phyloP scores from a whole-genome alignment of 2,888 invertebrate species.

The Ornithoptera alexandrae region DNA sequence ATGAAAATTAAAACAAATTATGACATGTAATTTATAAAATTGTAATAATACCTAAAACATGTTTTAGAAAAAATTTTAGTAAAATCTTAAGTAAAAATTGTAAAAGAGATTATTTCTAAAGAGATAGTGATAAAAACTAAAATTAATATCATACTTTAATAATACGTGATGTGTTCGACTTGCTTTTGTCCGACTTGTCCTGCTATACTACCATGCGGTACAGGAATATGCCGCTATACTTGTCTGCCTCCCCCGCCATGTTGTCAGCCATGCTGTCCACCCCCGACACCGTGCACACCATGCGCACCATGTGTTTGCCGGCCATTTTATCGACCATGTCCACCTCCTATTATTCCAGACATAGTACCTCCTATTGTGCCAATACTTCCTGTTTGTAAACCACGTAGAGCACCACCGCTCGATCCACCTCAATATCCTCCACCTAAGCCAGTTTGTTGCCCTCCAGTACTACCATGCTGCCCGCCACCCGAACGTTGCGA shows the following conservation, averaged over 20 bases:
- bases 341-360: slow-evolving; percentile 65
- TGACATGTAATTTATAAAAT: slow-evolving; percentile 18
- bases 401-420: slow-evolving; percentile 55
- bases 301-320: slow-evolving; percentile 66
- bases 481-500: slow-evolving; percentile 68
- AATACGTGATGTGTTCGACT: slow-evolving; percentile 51
- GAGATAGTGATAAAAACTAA: slow-evolving; percentile 6
- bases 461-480: slow-evolving; percentile 69
- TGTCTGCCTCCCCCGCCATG: slow-evolving; percentile 64
- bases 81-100: slow-evolving; percentile 29
- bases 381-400: slow-evolving; percentile 59
- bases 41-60: slow-evolving; percentile 24
- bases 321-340: slow-evolving; percentile 61
- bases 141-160: background rate
- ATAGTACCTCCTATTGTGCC: slow-evolving; percentile 69
- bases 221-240: slow-evolving; percentile 50
- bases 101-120: slow-evolving; percentile 9
- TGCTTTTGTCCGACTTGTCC: slow-evolving; percentile 67
- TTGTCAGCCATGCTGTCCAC: slow-evolving; percentile 64
- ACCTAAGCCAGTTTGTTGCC: slow-evolving; percentile 61
- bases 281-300: slow-evolving; percentile 66
- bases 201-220: slow-evolving; percentile 64
- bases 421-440: slow-evolving; percentile 57
- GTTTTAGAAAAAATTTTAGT: slow-evolving; percentile 15
- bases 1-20: slow-evolving; percentile 27